Evolutionary conservation across 2,888 invertebrate species (phyloP), one percentile per base, ranked within the genome.

Genomic region (Xanthorhoe designata): DNA sequence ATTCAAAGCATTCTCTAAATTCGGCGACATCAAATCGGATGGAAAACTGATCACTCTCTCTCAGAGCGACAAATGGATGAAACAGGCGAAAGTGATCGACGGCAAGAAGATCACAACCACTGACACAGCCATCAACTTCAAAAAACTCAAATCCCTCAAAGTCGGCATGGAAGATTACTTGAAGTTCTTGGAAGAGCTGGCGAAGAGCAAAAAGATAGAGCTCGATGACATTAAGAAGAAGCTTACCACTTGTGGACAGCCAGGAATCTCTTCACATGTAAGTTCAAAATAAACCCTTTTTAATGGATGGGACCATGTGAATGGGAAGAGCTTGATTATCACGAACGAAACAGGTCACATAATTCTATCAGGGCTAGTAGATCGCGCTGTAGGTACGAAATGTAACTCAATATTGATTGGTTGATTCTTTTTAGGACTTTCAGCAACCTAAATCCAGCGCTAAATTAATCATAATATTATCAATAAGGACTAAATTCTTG

Each of bases 51-150:
- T 98, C 71, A 97, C 97, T 0, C 93, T 98, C n/a, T 97, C 97
- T 9, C 97, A 98, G 87, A 96, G 97, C 81, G 98, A 98, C 88
- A 98, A 98, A 89, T 98, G 98, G 98, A 96, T 98, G 96, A 98
- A 98, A 81, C 98, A 98, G 84, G 98, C 98, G 0, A 96, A 92
- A 74, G 93, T 96, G 8, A 97, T 97, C 75, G 98, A 95, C 74
- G 95, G 96, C 1, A 97, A 97, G 90, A 96, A 96, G 82, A 96
- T 98, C 71, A 97, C 97, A 0, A 98, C 98, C 15, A 98, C 98
- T 2, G 98, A 98, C 83, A 98, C 98, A 0, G 98, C 97, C 52
- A 98, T 98, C 71, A 96, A 96, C 84, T 98, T 98, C 88, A 98
- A 97, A 84, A 98, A 98, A 84, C 95, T 98, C 75, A 98, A 98